Evolutionary conservation across 2,797 vertebrate genomes (phyloP).

Genomic region (Eospalax fontanierii): DNA sequence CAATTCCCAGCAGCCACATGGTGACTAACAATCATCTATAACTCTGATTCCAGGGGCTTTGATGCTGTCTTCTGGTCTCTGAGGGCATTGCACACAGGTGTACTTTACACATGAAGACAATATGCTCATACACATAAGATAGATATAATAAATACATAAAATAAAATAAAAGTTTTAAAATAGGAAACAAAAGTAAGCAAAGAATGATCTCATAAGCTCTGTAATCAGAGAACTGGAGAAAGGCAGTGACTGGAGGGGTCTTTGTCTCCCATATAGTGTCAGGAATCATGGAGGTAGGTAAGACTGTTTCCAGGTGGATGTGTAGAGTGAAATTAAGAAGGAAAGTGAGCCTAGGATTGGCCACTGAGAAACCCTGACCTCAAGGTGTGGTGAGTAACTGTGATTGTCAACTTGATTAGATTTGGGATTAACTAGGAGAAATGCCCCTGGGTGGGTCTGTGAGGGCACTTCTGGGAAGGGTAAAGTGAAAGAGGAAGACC

Average conservation of each 20-base stretch:
- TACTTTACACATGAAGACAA: too few relatives aligned
- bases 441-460: not conserved
- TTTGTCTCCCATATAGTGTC: not conserved
- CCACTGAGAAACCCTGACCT: not conserved
- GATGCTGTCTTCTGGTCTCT: too few relatives aligned
- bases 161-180: too few relatives aligned
- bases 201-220: not conserved
- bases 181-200: not conserved
- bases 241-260: not conserved
- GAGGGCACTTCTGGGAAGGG: too few relatives aligned
- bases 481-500: not conserved
- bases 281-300: not conserved
- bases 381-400: not conserved
- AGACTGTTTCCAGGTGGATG: not conserved
- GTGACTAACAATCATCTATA: too few relatives aligned
- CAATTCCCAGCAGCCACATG: too few relatives aligned
- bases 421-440: too few relatives aligned
- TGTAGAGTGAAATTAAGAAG: not conserved
- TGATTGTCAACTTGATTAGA: not conserved
- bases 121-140: too few relatives aligned
- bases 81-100: too few relatives aligned
- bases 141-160: too few relatives aligned
- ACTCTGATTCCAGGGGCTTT: too few relatives aligned
- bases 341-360: not conserved
- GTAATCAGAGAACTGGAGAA: not conserved